These are phyloP conservation scores for Pollicipes pollicipes DNA, from an alignment of 1,140 invertebrate genomes.

Conservation along the genomic window DNA sequence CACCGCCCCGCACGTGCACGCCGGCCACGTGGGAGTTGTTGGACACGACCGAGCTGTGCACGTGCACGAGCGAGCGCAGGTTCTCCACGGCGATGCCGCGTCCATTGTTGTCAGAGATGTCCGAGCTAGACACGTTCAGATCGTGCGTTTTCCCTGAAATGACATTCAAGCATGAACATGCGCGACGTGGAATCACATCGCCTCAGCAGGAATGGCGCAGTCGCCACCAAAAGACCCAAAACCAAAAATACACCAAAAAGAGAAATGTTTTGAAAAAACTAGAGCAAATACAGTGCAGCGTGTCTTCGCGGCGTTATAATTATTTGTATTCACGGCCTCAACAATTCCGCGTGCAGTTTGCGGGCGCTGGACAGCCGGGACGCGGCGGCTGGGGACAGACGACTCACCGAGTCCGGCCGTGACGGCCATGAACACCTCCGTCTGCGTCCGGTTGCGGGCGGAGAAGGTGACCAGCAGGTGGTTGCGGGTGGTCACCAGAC, in stretches of 20 bases:
- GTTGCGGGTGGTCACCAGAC: background rate
- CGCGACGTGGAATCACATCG: background rate
- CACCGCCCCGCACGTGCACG: slow-evolving; percentile 62
- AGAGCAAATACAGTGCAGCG: too few relatives aligned
- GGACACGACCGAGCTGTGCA: slow-evolving; percentile 60
- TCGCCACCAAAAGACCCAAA: too few relatives aligned
- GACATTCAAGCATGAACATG: background rate
- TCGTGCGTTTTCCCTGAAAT: slow-evolving; percentile 50
- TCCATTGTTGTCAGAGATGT: slow-evolving; percentile 74
- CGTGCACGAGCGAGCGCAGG: slow-evolving; percentile 55
- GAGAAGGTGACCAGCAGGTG: background rate
- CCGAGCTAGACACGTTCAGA: slow-evolving; percentile 64
- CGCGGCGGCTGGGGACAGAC: too few relatives aligned
- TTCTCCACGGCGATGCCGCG: slow-evolving; percentile 75
- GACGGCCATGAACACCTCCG: too few relatives aligned
- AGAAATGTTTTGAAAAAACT: too few relatives aligned
- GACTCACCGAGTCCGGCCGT: too few relatives aligned
- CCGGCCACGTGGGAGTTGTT: slow-evolving; percentile 75
- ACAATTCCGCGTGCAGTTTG: too few relatives aligned
- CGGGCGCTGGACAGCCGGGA: background rate
- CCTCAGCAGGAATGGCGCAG: too few relatives aligned
- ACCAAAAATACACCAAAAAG: too few relatives aligned
- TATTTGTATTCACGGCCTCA: too few relatives aligned
- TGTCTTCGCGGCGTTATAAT: too few relatives aligned
- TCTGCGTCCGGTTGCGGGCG: background rate